Conservation (phyloP, 2,113 vertebrate species). For the Nibea coibor region DNA sequence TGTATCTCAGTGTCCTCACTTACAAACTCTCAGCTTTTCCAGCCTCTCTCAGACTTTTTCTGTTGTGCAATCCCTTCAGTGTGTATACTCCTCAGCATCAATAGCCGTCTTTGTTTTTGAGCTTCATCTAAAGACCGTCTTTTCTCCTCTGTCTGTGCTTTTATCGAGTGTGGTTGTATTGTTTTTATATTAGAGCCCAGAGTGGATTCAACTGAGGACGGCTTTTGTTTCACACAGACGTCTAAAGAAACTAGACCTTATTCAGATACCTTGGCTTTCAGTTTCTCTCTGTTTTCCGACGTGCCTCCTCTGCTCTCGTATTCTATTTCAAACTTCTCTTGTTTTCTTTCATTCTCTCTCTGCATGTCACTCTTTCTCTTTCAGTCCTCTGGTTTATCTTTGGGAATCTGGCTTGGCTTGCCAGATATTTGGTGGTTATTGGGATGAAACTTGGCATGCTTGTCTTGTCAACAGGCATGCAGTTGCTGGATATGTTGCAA, state of each 20-base stretch:
- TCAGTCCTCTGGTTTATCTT: conserved; percentile 20
- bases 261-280: conserved; percentile 24
- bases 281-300: conserved; percentile 41
- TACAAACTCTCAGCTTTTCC: background rate
- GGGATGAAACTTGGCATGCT: conserved; percentile 39
- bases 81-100: background rate
- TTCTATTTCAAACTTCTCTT: conserved; percentile 62
- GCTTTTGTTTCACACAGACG: conserved; percentile 30
- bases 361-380: conserved; percentile 5
- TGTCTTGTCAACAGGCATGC: conserved; percentile 35
- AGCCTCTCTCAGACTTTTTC: background rate
- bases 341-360: conserved; percentile 55
- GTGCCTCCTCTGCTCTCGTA: conserved; percentile 45
- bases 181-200: conserved; percentile 10
- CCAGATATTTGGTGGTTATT: conserved; percentile 31
- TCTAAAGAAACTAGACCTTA: conserved; percentile 1
- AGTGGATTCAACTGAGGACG: conserved; percentile 17
- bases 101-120: background rate
- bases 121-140: background rate
- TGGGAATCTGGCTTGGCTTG: conserved; percentile 7
- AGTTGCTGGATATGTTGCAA: conserved; percentile 37
- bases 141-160: background rate
- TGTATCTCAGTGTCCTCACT: background rate
- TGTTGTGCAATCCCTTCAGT: background rate
- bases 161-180: conserved; percentile 2